Conservation (phyloP, 2,888 invertebrate species). For the Eugnorisma glareosa region DNA sequence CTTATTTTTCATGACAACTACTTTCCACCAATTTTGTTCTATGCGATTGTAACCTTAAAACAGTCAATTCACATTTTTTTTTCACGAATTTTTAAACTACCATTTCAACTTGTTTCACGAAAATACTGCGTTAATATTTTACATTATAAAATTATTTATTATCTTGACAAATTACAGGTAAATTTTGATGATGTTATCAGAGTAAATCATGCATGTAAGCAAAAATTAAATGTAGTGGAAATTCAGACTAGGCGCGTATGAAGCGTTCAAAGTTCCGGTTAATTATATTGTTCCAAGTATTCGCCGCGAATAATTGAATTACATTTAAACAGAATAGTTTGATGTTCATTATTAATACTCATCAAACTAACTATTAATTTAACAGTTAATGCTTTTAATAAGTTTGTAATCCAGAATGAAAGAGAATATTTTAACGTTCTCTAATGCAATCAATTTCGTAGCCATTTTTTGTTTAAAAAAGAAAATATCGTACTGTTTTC, state of each 20-base stretch:
- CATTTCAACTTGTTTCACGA: background rate
- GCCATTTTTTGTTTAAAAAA: background rate
- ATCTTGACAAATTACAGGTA: conserved; percentile 10
- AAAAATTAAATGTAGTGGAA: conserved; percentile 41
- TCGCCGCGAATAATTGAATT: conserved; percentile 34
- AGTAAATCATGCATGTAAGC: conserved; percentile 26
- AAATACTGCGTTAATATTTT: background rate
- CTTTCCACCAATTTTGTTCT: background rate
- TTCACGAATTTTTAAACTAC: background rate
- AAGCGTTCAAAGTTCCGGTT: conserved; percentile 32
- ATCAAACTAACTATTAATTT: background rate
- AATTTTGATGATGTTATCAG: background rate
- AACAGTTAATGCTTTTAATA: background rate
- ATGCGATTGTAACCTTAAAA: background rate
- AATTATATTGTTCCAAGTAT: conserved; percentile 49
- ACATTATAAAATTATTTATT: background rate
- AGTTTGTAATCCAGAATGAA: background rate
- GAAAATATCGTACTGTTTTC: conserved; percentile 14
- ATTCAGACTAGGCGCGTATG: background rate
- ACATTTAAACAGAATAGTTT: conserved; percentile 20
- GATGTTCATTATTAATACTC: background rate
- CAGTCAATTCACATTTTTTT: background rate
- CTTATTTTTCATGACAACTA: background rate
- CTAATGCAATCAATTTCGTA: accelerated
- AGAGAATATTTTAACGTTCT: background rate